Base-by-base conservation (phyloP, 2,113 vertebrate genomes). In the Phrynosoma platyrhinos region DNA sequence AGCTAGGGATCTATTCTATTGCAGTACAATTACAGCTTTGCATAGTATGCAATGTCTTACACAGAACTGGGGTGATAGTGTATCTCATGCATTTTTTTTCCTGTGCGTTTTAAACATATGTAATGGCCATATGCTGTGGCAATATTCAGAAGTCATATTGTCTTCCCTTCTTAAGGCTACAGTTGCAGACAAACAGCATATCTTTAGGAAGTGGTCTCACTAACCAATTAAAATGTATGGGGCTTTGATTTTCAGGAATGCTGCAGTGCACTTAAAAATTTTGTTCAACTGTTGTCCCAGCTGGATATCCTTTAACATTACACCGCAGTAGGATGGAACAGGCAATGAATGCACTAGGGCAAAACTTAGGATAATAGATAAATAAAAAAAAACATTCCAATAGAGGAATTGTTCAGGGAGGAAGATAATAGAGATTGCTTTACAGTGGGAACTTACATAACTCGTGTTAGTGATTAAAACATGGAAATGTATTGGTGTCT, bases 221-320 rank as follows among this genome's bases (percentile, higher is more conserved):
- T 91, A 81, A 75, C 53, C 42, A 89, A 90, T 79, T 53, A 71
- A 92, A 91, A 89, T 58, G 0, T 76, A 92, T 0, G 14, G 6
- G 16, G 16, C 16, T 91, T 91, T 90, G 86, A 52, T 92, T 96
- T 93, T 91, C 75, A 93, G 89, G 86, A 94, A 94, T 91, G 80
- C 1, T 66, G 36, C 62, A 84, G 7, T 90, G 88, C 77, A 87
- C 1, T 92, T 86, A 78, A 91, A 30, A 23, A 75, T 92, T 90
- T 87, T 75, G 62, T 91, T 92, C 82, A 87, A 91, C 40, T 82
- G n/a, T 2, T 86, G 9, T 21, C 25, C 82, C 66, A 84, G 81
- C 83, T 66, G 36, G 91, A 76, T 89, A 88, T 90, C 9, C 18
- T 82, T 91, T 90, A n/a, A 86, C 62, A 90, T 92, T 86, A 71